These are phyloP conservation scores for Pristionchus fissidentatus DNA, from an alignment of 2,888 invertebrate genomes.

Conservation along the genomic window DNA sequence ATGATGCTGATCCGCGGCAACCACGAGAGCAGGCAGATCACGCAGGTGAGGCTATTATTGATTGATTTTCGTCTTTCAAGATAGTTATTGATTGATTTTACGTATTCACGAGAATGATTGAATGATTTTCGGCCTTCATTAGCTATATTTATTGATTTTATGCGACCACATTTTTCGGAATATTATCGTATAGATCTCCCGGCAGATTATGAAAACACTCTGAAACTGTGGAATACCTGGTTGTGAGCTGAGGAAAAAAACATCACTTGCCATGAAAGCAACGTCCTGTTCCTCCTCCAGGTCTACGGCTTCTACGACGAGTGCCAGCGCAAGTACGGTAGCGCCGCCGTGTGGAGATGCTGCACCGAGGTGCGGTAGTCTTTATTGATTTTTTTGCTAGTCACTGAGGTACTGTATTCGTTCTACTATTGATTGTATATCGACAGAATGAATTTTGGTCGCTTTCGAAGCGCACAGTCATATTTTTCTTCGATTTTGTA, in stretches of 20 bases:
- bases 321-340: conserved; percentile 97
- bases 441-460: background rate
- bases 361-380: conserved; percentile 87
- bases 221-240: too few relatives aligned
- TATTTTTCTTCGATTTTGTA: conserved; percentile 38
- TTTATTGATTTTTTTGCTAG: background rate
- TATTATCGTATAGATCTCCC: too few relatives aligned
- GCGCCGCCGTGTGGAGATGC: conserved; percentile 97
- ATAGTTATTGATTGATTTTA: too few relatives aligned
- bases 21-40: conserved; percentile 98
- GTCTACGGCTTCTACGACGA: conserved; percentile 98
- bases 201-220: too few relatives aligned
- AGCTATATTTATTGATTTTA: too few relatives aligned
- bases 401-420: background rate
- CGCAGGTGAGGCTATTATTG: conserved; percentile 83
- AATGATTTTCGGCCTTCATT: background rate
- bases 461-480: too few relatives aligned
- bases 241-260: too few relatives aligned
- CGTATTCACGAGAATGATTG: too few relatives aligned
- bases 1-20: conserved; percentile 98
- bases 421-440: background rate
- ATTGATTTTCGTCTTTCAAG: too few relatives aligned
- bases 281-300: conserved; percentile 48
- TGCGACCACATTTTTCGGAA: too few relatives aligned
- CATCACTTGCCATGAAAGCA: too few relatives aligned